Percentiles rank a stretch among this genome's conserved stretches.
Evolutionary conservation across 2,113 vertebrate species (phyloP).

Genomic region (Echinops telfairi): DNA sequence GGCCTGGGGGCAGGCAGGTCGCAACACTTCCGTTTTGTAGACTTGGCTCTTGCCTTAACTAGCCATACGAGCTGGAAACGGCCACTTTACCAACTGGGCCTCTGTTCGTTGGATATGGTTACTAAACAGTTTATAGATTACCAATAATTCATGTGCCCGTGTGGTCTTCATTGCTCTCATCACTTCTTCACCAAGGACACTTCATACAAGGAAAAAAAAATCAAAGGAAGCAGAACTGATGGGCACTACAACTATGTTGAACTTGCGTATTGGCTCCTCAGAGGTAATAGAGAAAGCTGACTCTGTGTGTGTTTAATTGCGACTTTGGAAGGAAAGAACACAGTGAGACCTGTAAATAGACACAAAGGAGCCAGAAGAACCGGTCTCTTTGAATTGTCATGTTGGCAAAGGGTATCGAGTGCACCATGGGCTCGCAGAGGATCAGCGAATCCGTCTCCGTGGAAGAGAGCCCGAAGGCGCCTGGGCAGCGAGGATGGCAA

Average conservation of each 20-base stretch:
- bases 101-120: neutral
- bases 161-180: neutral
- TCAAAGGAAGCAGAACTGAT: neutral
- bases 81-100: accelerated
- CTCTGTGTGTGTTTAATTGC: neutral
- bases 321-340: neutral
- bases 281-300: neutral
- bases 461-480: neutral
- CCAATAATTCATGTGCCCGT: neutral
- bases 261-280: neutral
- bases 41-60: neutral
- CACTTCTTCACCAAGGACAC: neutral
- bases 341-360: neutral
- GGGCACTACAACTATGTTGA: neutral
- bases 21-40: too few relatives aligned
- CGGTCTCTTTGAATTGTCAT: neutral
- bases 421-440: neutral
- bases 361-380: neutral
- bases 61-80: accelerated
- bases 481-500: neutral
- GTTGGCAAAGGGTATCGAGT: neutral
- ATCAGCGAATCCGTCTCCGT: neutral
- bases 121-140: neutral
- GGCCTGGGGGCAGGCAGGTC: accelerated
- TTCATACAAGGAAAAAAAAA: too few relatives aligned